phyloP scores from a whole-genome alignment of 2,113 vertebrate genomes.

The Passer domesticus region DNA sequence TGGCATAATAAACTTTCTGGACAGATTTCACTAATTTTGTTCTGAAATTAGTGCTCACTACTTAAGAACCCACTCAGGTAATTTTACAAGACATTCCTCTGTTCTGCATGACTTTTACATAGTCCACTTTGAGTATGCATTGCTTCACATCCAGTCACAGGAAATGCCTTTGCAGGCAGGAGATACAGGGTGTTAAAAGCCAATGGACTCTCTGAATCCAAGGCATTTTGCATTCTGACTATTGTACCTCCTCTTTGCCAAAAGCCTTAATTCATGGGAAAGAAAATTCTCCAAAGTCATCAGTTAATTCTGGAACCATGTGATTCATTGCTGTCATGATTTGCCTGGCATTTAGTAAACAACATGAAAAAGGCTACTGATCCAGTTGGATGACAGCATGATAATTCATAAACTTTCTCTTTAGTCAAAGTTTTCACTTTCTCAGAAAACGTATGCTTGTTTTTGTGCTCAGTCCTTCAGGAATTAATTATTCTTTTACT shows the following conservation, averaged over 20 bases:
- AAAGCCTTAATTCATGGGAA: background rate
- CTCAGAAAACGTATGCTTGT: background rate
- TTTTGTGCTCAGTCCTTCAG: slow-evolving; percentile 18
- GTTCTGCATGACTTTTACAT: background rate
- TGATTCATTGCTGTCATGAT: background rate
- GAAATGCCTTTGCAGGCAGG: background rate
- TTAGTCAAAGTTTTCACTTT: slow-evolving; percentile 31
- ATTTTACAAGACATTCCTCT: background rate
- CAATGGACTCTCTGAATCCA: background rate
- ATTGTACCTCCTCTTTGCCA: background rate
- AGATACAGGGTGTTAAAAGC: background rate
- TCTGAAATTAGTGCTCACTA: background rate
- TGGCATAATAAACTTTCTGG: background rate
- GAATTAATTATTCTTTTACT: slow-evolving; percentile 32
- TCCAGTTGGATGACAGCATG: background rate
- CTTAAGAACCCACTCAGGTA: background rate
- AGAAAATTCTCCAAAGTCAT: background rate
- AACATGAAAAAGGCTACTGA: slow-evolving; percentile 2
- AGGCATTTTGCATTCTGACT: background rate
- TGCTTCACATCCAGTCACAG: background rate
- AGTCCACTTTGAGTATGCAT: background rate
- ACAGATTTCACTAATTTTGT: background rate
- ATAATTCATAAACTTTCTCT: slow-evolving; percentile 7
- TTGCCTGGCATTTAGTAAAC: slow-evolving; percentile 23
- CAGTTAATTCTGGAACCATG: background rate